phyloP scores from a whole-genome alignment of 2,888 invertebrate species.

The Rhimphoctona megacephalus region DNA sequence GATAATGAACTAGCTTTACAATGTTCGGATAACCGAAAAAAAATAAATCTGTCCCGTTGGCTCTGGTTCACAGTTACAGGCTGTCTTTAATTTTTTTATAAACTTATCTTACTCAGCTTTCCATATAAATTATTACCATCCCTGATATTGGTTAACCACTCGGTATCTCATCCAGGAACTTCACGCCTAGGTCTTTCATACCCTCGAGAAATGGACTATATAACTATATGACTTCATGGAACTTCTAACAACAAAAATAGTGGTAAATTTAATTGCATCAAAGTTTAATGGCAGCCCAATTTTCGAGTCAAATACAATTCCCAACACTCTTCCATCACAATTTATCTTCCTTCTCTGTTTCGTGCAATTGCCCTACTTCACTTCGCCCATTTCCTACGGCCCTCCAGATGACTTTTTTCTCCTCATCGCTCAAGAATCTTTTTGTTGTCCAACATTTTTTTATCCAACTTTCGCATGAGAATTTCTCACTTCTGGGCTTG shows the following conservation, averaged over 20 bases:
- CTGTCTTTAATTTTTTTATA: constrained; percentile 9
- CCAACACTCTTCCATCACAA: neutral
- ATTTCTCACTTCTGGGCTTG: neutral
- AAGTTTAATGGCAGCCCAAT: neutral
- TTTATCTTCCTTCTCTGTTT: neutral
- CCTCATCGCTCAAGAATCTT: constrained; percentile 8
- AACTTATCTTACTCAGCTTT: neutral
- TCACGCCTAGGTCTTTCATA: neutral
- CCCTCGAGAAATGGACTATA: neutral
- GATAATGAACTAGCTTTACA: constrained; percentile 44
- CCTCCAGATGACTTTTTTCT: neutral
- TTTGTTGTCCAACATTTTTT: neutral
- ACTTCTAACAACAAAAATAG: neutral
- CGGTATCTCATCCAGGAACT: neutral
- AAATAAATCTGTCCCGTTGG: constrained; percentile 39
- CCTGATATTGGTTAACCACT: neutral
- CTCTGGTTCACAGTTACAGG: constrained; percentile 2
- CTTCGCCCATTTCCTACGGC: neutral
- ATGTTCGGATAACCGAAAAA: constrained; percentile 20
- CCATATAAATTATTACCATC: neutral
- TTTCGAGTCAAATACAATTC: neutral
- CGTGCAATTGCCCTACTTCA: neutral
- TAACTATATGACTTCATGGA: neutral
- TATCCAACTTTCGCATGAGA: neutral
- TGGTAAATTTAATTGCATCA: neutral